These are phyloP conservation scores for Pangasianodon gigas DNA, from an alignment of 2,113 vertebrate species.

Conservation along the genomic window DNA sequence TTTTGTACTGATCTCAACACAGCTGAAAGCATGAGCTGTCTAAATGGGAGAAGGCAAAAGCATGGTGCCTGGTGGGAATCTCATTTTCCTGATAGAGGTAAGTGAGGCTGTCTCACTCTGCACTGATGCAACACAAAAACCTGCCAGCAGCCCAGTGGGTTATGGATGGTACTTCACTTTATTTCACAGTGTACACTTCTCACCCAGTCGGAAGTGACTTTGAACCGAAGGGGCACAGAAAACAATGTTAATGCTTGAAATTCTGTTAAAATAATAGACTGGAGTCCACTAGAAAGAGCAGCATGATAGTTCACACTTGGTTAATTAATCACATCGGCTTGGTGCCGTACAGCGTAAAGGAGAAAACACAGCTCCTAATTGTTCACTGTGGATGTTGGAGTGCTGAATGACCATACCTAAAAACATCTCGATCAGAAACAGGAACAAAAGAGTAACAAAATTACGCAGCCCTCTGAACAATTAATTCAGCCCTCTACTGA, in stretches of 20 bases:
- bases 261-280: slow-evolving; percentile 30
- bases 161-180: slow-evolving; percentile 40
- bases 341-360: slow-evolving; percentile 29
- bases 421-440: slow-evolving; percentile 41
- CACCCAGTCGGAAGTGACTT: slow-evolving; percentile 45
- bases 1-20: slow-evolving; percentile 3
- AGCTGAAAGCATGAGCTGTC: slow-evolving; percentile 25
- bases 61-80: slow-evolving; percentile 1
- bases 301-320: slow-evolving; percentile 42
- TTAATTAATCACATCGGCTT: slow-evolving; percentile 59
- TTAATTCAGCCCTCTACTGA: neutral
- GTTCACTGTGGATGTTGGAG: slow-evolving; percentile 43
- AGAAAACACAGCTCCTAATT: slow-evolving; percentile 49
- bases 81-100: slow-evolving; percentile 46
- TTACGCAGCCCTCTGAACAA: neutral
- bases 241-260: slow-evolving; percentile 51
- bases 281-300: slow-evolving; percentile 29
- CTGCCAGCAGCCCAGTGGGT: slow-evolving; percentile 50
- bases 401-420: slow-evolving; percentile 16
- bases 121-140: slow-evolving; percentile 36
- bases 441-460: slow-evolving; percentile 44
- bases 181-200: slow-evolving; percentile 32
- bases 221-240: slow-evolving; percentile 37
- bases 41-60: slow-evolving; percentile 24
- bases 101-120: slow-evolving; percentile 33